Evolutionary conservation across 1,140 invertebrate genomes (phyloP).

Genomic region (Trissolcus basalis): DNA sequence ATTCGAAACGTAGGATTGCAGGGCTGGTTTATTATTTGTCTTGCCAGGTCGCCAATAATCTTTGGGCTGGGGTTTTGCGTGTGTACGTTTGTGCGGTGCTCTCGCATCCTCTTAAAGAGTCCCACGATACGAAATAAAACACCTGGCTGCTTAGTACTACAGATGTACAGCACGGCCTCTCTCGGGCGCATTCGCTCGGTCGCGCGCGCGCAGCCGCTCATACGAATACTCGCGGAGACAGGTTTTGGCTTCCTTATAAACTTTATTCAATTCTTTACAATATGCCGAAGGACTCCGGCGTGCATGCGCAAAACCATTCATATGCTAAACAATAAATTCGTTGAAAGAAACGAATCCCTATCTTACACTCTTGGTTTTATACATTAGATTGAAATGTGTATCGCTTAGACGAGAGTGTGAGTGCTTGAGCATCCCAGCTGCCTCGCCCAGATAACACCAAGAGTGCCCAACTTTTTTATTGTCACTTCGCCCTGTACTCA

Average conservation of each 20-base stretch:
- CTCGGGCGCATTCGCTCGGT: slow-evolving; percentile 18
- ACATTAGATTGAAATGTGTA: slow-evolving; percentile 42
- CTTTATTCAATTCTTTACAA: slow-evolving; percentile 75
- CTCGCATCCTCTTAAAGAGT: slow-evolving; percentile 71
- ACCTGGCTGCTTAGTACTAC: slow-evolving; percentile 68
- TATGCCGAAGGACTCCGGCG: slow-evolving; percentile 70
- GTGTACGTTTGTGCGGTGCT: slow-evolving; percentile 57
- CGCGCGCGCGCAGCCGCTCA: slow-evolving; percentile 13
- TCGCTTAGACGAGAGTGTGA: slow-evolving; percentile 23
- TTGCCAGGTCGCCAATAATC: slow-evolving; percentile 47
- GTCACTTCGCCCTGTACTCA: slow-evolving; percentile 9
- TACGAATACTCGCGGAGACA: slow-evolving; percentile 62
- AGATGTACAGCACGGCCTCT: slow-evolving; percentile 39
- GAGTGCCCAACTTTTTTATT: slow-evolving; percentile 32
- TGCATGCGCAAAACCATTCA: slow-evolving; percentile 65
- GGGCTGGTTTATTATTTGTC: slow-evolving; percentile 39
- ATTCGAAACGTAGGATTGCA: no score
- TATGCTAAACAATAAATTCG: slow-evolving; percentile 74
- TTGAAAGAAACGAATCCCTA: slow-evolving; percentile 73
- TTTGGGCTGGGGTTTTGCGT: slow-evolving; percentile 31
- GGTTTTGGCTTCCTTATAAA: slow-evolving; percentile 73
- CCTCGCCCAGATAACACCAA: slow-evolving; percentile 39
- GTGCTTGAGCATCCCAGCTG: slow-evolving; percentile 56
- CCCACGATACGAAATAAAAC: slow-evolving; percentile 74
- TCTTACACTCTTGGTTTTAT: slow-evolving; percentile 56